Conservation (phyloP, 92 coral and sea anemone genomes). For the Virgularia gustaviana region DNA sequence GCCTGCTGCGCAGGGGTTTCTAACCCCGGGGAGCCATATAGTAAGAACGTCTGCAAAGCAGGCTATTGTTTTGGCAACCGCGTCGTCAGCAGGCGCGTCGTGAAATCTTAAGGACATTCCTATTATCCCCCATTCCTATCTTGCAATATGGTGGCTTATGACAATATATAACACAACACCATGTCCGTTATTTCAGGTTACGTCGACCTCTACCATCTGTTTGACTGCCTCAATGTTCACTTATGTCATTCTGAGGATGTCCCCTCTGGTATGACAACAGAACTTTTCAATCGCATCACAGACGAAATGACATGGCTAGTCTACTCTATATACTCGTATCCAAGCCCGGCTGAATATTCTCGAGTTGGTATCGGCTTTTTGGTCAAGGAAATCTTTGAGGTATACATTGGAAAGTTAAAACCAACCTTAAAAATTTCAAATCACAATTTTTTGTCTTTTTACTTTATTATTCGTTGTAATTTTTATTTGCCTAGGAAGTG, state of each 20-base stretch:
- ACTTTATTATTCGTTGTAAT: not conserved
- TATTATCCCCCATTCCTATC: not conserved
- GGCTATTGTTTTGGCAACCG: too few relatives aligned
- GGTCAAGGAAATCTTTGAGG: slow-evolving; percentile 83
- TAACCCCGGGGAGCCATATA: too few relatives aligned
- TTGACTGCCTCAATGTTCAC: slow-evolving; percentile 77
- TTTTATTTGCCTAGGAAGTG: slow-evolving; percentile 67
- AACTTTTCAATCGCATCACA: slow-evolving; percentile 58
- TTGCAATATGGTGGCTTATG: not conserved
- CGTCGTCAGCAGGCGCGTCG: too few relatives aligned
- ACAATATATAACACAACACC: too few relatives aligned
- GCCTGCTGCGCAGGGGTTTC: too few relatives aligned
- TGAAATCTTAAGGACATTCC: not conserved
- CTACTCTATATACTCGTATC: slow-evolving; percentile 60
- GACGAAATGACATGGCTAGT: slow-evolving; percentile 54
- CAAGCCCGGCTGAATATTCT: slow-evolving; percentile 50
- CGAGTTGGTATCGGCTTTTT: slow-evolving; percentile 92
- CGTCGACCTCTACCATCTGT: slow-evolving; percentile 46
- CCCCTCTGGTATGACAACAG: slow-evolving; percentile 64
- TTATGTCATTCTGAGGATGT: slow-evolving; percentile 65
- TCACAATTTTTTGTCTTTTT: not conserved
- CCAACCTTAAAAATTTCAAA: not conserved
- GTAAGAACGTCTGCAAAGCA: too few relatives aligned
- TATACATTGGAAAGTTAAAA: slow-evolving; percentile 2
- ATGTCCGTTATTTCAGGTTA: slow-evolving; percentile 44